phyloP scores from a whole-genome alignment of 2,797 vertebrate species.

The Pangasius larnaudii region DNA sequence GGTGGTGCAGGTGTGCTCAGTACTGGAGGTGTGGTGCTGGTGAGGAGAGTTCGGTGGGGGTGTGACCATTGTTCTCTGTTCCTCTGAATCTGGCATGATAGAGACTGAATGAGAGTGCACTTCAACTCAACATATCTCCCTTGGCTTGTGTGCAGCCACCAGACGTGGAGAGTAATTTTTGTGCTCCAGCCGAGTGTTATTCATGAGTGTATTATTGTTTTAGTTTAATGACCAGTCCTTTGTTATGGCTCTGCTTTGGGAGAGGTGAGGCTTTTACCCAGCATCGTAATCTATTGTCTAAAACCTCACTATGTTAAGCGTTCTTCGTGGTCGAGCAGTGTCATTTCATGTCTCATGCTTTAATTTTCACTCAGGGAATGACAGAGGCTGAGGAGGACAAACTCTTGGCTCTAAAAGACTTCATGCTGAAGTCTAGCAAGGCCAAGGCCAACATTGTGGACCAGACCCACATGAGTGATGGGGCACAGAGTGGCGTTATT shows the following conservation, averaged over 20 bases:
- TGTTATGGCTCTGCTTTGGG: not conserved
- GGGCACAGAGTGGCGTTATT: constrained; percentile 86
- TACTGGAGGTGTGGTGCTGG: not conserved
- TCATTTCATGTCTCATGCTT: not conserved
- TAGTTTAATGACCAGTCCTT: not conserved
- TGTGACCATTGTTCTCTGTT: not conserved
- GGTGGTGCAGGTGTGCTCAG: not conserved
- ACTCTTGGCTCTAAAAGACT: constrained; percentile 93
- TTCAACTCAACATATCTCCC: not conserved
- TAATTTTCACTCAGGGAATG: constrained; percentile 83
- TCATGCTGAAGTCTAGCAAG: constrained; percentile 97
- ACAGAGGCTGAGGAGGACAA: constrained; percentile 96
- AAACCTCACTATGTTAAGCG: not conserved
- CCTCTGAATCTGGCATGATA: no score
- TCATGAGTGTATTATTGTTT: not conserved
- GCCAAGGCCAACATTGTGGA: constrained; percentile 95
- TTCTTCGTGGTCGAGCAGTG: not conserved
- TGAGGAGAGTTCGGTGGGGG: no score
- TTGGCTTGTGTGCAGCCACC: no score
- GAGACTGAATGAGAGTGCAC: not conserved
- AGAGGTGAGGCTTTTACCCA: not conserved
- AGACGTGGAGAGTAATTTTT: not conserved
- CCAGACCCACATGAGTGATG: constrained; percentile 88
- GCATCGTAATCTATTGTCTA: not conserved
- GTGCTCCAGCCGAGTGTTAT: not conserved